These are phyloP conservation scores for Drosophila histrio DNA, from an alignment of 2,888 invertebrate genomes.

Conservation along the genomic window DNA sequence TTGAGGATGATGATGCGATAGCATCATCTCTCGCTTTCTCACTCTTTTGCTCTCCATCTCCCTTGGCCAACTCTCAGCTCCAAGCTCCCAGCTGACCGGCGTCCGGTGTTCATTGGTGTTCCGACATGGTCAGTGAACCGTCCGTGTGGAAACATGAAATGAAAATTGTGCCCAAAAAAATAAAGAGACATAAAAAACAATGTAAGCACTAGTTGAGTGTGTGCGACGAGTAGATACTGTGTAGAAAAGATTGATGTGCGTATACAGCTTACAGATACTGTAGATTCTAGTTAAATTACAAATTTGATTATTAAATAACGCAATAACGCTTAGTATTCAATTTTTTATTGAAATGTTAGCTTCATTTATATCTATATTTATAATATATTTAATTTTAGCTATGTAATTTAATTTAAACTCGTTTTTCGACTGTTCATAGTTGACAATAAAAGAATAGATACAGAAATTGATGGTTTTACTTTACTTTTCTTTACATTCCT, in stretches of 20 bases:
- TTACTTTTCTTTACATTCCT: no score
- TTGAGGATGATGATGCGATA: conserved; percentile 25
- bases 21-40: conserved; percentile 15
- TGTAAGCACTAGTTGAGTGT: background rate
- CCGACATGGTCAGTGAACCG: conserved; percentile 66
- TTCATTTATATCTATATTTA: no score
- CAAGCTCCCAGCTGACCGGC: conserved; percentile 57
- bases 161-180: conserved; percentile 54
- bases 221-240: background rate
- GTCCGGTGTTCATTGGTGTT: conserved; percentile 30
- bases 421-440: no score
- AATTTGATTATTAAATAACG: no score
- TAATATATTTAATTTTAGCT: no score
- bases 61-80: conserved; percentile 13
- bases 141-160: conserved; percentile 49
- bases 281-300: no score
- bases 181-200: background rate
- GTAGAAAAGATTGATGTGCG: background rate
- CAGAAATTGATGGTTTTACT: no score
- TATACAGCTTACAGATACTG: no score
- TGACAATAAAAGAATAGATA: no score
- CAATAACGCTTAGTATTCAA: no score
- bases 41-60: conserved; percentile 7
- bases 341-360: no score
- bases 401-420: no score